Evolutionary conservation across 2,888 invertebrate species (phyloP).

Genomic region (Deilephila porcellus): DNA sequence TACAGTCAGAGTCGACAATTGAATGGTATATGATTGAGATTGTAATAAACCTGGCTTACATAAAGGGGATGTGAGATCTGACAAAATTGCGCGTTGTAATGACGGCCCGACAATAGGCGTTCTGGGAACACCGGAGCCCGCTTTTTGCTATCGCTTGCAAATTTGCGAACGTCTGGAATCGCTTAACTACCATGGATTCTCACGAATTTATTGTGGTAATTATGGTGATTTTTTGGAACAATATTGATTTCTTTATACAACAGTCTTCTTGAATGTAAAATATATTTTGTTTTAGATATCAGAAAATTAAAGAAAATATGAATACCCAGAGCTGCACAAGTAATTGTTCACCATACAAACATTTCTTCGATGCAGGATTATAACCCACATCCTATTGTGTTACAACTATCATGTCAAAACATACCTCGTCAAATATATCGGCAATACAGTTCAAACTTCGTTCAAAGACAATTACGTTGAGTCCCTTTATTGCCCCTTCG

Average conservation of each 20-base stretch:
- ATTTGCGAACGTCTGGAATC: conserved; percentile 66
- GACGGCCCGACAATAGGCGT: conserved; percentile 75
- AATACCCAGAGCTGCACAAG: too few relatives aligned
- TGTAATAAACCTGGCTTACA: conserved; percentile 75
- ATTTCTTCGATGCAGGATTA: too few relatives aligned
- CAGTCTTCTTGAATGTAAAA: too few relatives aligned
- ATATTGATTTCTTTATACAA: not conserved
- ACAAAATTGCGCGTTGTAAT: conserved; percentile 79
- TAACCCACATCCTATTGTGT: too few relatives aligned
- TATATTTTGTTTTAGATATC: too few relatives aligned
- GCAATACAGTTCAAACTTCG: too few relatives aligned
- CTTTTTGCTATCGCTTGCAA: conserved; percentile 76
- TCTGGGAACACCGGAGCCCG: conserved; percentile 69
- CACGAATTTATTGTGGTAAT: conserved; percentile 1
- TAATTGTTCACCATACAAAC: too few relatives aligned
- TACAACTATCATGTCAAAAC: too few relatives aligned
- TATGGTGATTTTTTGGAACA: conserved; percentile 13
- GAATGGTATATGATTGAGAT: conserved; percentile 42
- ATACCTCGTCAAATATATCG: too few relatives aligned
- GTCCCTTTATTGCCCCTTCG: too few relatives aligned
- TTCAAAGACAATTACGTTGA: too few relatives aligned
- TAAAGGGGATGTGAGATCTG: conserved; percentile 78
- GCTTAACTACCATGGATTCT: conserved; percentile 35
- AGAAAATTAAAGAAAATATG: too few relatives aligned
- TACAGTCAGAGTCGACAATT: conserved; percentile 40